Evolutionary conservation across 2,797 vertebrate genomes (phyloP).

Genomic region (Chrosomus eos): DNA sequence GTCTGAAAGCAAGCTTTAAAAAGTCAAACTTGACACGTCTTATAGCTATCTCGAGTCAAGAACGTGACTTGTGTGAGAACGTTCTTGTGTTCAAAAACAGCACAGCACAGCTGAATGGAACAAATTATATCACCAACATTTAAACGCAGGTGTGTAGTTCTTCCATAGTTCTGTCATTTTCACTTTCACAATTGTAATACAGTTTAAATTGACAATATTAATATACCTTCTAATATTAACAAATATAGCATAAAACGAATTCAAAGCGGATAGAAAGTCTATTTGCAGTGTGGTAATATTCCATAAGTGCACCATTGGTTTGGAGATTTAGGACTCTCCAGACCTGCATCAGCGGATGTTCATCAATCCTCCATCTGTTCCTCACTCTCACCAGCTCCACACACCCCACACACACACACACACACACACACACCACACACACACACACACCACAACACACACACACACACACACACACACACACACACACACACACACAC

Average conservation of each 20-base stretch:
- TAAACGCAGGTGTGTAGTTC: neutral
- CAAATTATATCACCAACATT: neutral
- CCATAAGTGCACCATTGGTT: neutral
- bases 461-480: neutral
- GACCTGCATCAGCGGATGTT: neutral
- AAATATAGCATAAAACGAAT: neutral
- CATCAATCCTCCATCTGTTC: slow-evolving; percentile 31
- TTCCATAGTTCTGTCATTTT: neutral
- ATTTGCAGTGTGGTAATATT: neutral
- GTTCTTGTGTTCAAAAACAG: neutral
- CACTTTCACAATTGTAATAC: neutral
- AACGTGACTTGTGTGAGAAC: neutral
- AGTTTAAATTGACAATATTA: neutral
- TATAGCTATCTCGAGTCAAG: neutral
- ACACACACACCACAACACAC: too few species aligned
- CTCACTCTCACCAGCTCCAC: neutral
- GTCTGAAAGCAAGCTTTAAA: neutral
- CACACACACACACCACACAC: too few species aligned
- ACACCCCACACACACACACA: too few species aligned
- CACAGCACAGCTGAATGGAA: neutral
- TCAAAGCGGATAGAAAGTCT: neutral
- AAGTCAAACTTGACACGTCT: neutral
- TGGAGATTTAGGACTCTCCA: slow-evolving; percentile 10
- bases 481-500: neutral
- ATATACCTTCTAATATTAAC: neutral